phyloP scores from a whole-genome alignment of 2,113 vertebrate genomes.

The Upupa epops region DNA sequence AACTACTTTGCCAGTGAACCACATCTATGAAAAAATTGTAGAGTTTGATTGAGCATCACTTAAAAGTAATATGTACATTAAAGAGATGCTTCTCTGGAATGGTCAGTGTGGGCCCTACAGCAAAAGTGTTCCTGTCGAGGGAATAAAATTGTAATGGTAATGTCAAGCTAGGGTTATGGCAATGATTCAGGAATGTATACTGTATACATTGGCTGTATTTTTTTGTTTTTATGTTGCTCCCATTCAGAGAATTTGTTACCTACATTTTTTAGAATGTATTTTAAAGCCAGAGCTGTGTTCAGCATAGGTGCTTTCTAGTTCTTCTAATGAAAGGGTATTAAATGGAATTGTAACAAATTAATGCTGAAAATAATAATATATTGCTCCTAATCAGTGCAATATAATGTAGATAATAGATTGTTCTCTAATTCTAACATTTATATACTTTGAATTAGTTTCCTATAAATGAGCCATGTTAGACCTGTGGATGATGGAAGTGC shows the following conservation, averaged over 20 bases:
- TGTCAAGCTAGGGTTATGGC: not conserved
- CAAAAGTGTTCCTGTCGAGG: not conserved
- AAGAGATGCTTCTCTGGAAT: conserved; percentile 8
- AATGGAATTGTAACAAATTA: not conserved
- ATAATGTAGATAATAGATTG: not conserved
- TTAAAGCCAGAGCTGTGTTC: not conserved
- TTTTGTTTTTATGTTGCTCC: not conserved
- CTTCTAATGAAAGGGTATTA: not conserved
- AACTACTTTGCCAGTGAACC: not conserved
- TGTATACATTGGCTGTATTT: not conserved
- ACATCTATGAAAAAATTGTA: not conserved
- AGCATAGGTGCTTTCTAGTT: not conserved
- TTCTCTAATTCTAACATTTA: not conserved
- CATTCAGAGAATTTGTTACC: not conserved
- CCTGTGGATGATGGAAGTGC: not conserved
- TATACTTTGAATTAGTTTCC: not conserved
- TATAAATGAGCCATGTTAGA: not conserved
- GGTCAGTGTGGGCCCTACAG: conserved; percentile 35
- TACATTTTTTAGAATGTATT: not conserved
- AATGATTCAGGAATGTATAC: not conserved
- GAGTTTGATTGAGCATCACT: conserved; percentile 9
- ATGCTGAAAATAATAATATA: not conserved
- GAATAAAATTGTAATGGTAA: not conserved
- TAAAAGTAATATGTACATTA: not conserved
- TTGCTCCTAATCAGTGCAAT: not conserved